These are phyloP conservation scores for Drosophila monieri DNA, from an alignment of 2,888 invertebrate genomes.

Conservation along the genomic window DNA sequence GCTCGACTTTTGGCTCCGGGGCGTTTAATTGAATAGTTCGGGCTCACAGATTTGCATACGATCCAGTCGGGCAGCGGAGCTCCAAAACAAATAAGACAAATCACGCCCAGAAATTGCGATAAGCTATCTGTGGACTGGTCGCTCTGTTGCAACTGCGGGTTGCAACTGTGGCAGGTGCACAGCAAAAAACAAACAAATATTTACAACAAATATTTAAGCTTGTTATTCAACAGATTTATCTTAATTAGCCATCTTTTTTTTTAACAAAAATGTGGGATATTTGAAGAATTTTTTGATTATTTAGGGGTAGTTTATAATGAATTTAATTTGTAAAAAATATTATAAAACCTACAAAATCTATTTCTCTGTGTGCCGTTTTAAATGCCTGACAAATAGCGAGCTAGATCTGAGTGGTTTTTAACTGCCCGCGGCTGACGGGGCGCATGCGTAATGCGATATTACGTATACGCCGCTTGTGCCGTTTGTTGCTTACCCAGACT, in stretches of 20 bases:
- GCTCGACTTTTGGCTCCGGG: conserved; percentile 65
- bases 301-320: neutral
- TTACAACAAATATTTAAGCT: neutral
- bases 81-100: conserved; percentile 60
- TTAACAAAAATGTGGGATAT: neutral
- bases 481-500: conserved; percentile 34
- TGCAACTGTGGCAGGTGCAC: conserved; percentile 5
- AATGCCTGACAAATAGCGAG: conserved; percentile 9
- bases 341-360: neutral
- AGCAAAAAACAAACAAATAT: neutral
- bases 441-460: conserved; percentile 71
- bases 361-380: neutral
- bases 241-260: conserved; percentile 1
- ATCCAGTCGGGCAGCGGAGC: conserved; percentile 13
- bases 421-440: conserved; percentile 17
- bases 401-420: conserved; percentile 31
- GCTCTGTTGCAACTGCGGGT: conserved; percentile 23
- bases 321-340: neutral
- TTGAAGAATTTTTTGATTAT: neutral
- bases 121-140: conserved; percentile 46
- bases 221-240: neutral
- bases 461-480: conserved; percentile 57
- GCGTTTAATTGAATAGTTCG: conserved; percentile 80
- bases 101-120: conserved; percentile 67
- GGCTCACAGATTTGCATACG: conserved; percentile 58